Percentiles rank a stretch among this genome's conserved stretches.
Evolutionary conservation across 2,888 invertebrate genomes (phyloP).

Genomic region (Thysanoteuthis rhombus): DNA sequence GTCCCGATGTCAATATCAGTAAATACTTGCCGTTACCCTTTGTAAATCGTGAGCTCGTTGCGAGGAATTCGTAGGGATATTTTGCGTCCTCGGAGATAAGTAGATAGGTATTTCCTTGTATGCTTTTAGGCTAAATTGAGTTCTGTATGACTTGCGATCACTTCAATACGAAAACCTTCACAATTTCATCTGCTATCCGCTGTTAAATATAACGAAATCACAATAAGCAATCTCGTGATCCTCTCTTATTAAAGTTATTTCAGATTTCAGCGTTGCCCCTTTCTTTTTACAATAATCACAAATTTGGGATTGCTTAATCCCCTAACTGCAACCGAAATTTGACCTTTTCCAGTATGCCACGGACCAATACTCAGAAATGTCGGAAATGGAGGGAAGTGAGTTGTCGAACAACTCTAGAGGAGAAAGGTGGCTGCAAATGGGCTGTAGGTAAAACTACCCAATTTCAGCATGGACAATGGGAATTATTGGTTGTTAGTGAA

Average conservation of each 20-base stretch:
- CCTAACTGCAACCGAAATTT: not conserved
- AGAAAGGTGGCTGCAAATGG: not conserved
- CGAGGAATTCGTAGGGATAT: too few species aligned
- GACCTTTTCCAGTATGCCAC: not conserved
- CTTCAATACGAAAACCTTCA: too few species aligned
- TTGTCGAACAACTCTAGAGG: not conserved
- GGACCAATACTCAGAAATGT: not conserved
- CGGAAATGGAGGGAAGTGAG: not conserved
- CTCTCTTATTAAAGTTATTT: not conserved
- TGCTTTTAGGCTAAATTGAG: too few species aligned
- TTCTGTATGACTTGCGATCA: too few species aligned
- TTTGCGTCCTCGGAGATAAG: too few species aligned
- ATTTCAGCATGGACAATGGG: not conserved
- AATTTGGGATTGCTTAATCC: not conserved
- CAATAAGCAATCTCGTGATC: not conserved
- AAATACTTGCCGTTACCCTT: too few species aligned
- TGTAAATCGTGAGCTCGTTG: too few species aligned
- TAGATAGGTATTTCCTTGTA: too few species aligned
- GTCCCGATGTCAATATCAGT: too few species aligned
- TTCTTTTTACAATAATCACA: not conserved
- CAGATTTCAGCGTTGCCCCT: not conserved
- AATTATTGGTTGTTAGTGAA: not conserved
- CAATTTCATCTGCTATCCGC: too few species aligned
- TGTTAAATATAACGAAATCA: not conserved
- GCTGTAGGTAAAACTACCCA: not conserved